These are phyloP conservation scores for Delphinus delphis DNA, from an alignment of 2,113 vertebrate genomes.

Conservation along the genomic window DNA sequence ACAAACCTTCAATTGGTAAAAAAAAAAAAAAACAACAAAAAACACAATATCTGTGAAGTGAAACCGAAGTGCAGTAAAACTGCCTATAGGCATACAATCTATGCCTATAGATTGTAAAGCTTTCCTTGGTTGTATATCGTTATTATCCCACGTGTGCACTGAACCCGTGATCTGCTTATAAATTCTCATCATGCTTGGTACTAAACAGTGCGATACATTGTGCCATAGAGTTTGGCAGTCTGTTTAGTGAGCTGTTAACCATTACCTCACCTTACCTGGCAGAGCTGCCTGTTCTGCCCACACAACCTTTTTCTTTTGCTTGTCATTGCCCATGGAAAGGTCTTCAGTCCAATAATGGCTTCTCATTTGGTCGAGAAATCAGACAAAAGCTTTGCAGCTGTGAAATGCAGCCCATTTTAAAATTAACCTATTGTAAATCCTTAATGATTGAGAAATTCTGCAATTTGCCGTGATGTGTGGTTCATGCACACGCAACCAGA, in stretches of 20 bases:
- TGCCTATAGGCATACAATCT: background rate
- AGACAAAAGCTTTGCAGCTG: slow-evolving; percentile 78
- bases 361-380: slow-evolving; percentile 63
- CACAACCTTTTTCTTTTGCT: slow-evolving; percentile 42
- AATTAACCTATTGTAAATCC: slow-evolving; percentile 79
- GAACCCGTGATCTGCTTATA: slow-evolving; percentile 16
- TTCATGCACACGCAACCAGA: slow-evolving; percentile 51
- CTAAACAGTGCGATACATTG: background rate
- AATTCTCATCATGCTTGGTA: background rate
- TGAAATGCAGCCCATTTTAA: slow-evolving; percentile 72
- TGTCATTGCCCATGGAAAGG: slow-evolving; percentile 39
- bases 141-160: slow-evolving; percentile 17
- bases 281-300: slow-evolving; percentile 28
- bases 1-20: background rate
- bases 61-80: background rate
- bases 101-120: background rate
- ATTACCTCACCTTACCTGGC: slow-evolving; percentile 48
- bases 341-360: slow-evolving; percentile 57
- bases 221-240: background rate
- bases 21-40: background rate
- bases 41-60: background rate
- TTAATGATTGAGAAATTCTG: slow-evolving; percentile 77
- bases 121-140: background rate
- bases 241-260: background rate
- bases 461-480: slow-evolving; percentile 68